A percentile compares a stretch with the other conserved stretches of the same genome.
phyloP scores from a whole-genome alignment of 2,888 invertebrate species.

The Ennomos erosarius region DNA sequence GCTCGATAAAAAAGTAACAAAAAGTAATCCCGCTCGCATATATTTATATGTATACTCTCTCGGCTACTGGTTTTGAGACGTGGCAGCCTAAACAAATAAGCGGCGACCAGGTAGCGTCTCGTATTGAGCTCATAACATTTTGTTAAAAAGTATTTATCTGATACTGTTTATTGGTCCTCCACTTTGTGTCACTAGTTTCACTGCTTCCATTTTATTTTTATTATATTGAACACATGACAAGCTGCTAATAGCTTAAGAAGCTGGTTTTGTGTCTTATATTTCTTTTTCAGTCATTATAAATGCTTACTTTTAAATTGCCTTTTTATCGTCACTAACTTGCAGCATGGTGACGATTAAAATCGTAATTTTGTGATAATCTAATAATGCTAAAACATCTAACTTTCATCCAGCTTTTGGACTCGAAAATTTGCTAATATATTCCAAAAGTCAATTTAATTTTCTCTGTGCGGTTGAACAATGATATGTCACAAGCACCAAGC shows the following conservation, averaged over 20 bases:
- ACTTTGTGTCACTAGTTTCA: constrained; percentile 34
- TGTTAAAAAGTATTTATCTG: constrained; percentile 77
- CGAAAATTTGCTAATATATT: no score
- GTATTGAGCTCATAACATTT: constrained; percentile 71
- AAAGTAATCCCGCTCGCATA: constrained; percentile 68
- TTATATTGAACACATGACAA: constrained; percentile 15
- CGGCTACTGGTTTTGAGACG: constrained; percentile 82
- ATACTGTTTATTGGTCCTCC: constrained; percentile 66
- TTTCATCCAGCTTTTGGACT: no score
- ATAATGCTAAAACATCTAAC: no score
- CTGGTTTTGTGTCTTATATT: constrained; percentile 1
- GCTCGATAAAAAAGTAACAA: constrained; percentile 73
- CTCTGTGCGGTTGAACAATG: constrained; percentile 27
- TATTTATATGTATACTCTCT: constrained; percentile 68
- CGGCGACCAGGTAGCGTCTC: constrained; percentile 80
- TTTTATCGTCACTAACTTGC: no score
- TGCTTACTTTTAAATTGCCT: no score
- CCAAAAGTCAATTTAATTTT: background rate
- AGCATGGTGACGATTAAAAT: no score
- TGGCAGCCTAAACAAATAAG: constrained; percentile 82
- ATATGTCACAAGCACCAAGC: constrained; percentile 20
- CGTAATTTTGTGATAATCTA: no score
- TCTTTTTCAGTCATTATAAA: no score
- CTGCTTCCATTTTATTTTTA: constrained; percentile 25
- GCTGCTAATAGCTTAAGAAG: constrained; percentile 1